phyloP scores from a whole-genome alignment of 2,113 vertebrate species.

The Platichthys flesus region DNA sequence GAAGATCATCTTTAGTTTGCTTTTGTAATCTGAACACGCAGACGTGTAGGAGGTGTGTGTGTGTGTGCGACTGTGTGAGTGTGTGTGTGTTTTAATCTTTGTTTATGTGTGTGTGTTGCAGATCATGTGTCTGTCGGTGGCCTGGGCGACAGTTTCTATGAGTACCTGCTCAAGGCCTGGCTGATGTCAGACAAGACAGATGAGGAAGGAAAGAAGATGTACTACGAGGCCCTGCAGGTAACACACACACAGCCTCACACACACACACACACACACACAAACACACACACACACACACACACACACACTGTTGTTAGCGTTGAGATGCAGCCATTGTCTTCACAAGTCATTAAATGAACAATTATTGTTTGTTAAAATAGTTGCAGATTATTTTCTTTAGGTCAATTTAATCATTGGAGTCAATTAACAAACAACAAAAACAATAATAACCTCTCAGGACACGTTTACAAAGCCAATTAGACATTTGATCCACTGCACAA shows the following conservation, averaged over 20 bases:
- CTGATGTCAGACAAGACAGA: slow-evolving; percentile 97
- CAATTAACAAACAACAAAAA: neutral
- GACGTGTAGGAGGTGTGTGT: neutral
- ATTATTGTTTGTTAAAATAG: neutral
- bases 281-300: neutral
- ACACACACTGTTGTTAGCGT: too few relatives aligned
- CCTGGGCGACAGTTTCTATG: slow-evolving; percentile 98
- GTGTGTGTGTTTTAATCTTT: neutral
- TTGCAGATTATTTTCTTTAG: too few relatives aligned
- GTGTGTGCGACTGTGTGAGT: neutral
- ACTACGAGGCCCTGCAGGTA: slow-evolving; percentile 97
- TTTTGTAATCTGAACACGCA: slow-evolving; percentile 6
- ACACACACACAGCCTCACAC: slow-evolving; percentile 17
- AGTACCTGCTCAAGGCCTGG: slow-evolving; percentile 99
- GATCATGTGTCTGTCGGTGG: slow-evolving; percentile 97
- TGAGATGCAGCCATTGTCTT: too few relatives aligned
- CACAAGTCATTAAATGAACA: too few relatives aligned
- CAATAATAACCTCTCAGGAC: too few relatives aligned
- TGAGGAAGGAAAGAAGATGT: slow-evolving; percentile 94
- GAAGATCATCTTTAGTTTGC: slow-evolving; percentile 10
- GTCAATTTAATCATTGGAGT: neutral
- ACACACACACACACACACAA: slow-evolving; percentile 14
- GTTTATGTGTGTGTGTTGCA: slow-evolving; percentile 66
- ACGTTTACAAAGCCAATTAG: too few relatives aligned
- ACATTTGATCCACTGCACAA: too few relatives aligned